Percentiles rank a stretch among this genome's conserved stretches.
phyloP scores from a whole-genome alignment of 2,113 vertebrate genomes.

The Macquaria ambigua region DNA sequence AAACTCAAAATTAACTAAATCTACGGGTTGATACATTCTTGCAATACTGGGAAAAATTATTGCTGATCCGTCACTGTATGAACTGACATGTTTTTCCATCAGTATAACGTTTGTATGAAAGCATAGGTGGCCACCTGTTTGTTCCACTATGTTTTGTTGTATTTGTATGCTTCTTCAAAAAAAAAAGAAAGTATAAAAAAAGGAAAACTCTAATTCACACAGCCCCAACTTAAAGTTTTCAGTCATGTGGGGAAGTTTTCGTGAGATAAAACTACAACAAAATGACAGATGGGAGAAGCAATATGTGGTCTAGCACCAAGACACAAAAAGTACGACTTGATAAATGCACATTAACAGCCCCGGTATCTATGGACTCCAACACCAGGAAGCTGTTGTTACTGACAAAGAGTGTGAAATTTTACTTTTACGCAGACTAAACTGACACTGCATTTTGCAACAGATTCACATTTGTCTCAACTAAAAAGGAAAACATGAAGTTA shows the following conservation, averaged over 20 bases:
- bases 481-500: background rate
- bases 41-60: too few relatives aligned
- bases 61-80: too few relatives aligned
- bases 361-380: background rate
- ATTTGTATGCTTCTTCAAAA: too few relatives aligned
- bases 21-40: too few relatives aligned
- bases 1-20: too few relatives aligned
- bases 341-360: slow-evolving; percentile 8
- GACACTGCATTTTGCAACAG: background rate
- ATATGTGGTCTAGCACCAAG: slow-evolving; percentile 30
- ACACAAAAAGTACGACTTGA: background rate
- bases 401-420: background rate
- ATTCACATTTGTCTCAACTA: background rate
- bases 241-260: background rate
- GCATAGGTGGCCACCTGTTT: too few relatives aligned
- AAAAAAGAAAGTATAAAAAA: too few relatives aligned
- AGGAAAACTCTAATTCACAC: background rate
- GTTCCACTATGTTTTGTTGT: too few relatives aligned
- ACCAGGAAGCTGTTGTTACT: slow-evolving; percentile 1
- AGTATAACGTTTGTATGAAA: too few relatives aligned
- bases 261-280: background rate
- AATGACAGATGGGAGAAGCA: slow-evolving; percentile 36
- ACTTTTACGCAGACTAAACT: background rate
- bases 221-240: background rate
- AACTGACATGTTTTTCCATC: too few relatives aligned